Evolutionary conservation across 2,113 vertebrate species (phyloP), one percentile per base, ranked within the genome.

Genomic region (Otolemur garnettii): DNA sequence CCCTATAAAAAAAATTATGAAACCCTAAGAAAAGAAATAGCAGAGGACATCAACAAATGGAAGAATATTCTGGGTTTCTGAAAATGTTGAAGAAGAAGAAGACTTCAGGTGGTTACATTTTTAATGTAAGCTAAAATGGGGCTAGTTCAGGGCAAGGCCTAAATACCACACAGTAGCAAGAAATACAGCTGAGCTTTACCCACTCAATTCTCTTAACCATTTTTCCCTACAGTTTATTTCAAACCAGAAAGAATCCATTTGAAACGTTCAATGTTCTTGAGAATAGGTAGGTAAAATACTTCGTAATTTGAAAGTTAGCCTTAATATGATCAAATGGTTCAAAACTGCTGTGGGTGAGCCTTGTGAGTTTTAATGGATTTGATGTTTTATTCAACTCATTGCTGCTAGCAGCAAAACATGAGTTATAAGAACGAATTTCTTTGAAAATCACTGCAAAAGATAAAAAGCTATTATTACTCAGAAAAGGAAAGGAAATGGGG

Each of bases 401-500:
- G 78, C n/a, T 92, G 15, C 87, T 50, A 69, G 77, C 57, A 95
- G 42, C 77, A 96, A 94, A 95, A 85, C 69, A 87, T 33, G 74
- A 95, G 66, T 86, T 95, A 60, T 84, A 78, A 95, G 87, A 91
- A 87, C 33, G 24, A 28, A n/a, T 78, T 87, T 89, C 80, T 69
- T 26, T 5, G 4, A 95, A 82, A 97, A 96, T 88, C 90, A 96
- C 38, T 38, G 90, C 96, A 97, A 96, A 97, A 97, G 94, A 96
- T 60, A 94, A 59, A 97, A 93, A 78, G 74, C 89, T 89, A 62
- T 94, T 97, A 93, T 78, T 93, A 87, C 90, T 81, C 35, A 87
- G 85, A 94, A 97, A 95, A 90, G 33, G 80, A 97, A 96, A 96
- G 91, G 84, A 97, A 97, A 96, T 92, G 93, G 93, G 87, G 62